A percentile compares a stretch with the other conserved stretches of the same genome.
phyloP scores from a whole-genome alignment of 2,888 invertebrate species.

The Listrodromus nycthemerus region DNA sequence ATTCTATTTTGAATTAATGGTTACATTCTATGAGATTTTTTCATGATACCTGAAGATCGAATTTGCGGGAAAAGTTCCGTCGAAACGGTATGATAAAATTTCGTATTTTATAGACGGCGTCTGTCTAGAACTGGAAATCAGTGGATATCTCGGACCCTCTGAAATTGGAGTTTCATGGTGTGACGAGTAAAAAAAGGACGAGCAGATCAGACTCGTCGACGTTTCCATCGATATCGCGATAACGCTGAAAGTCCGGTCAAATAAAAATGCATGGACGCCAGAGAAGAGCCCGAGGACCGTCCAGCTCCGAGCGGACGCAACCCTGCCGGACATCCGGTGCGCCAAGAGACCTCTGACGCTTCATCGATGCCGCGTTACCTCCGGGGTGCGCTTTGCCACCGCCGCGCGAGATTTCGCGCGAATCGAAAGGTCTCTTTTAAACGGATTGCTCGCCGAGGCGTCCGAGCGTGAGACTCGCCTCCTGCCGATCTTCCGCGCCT shows the following conservation, averaged over 20 bases:
- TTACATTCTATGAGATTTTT: too few relatives aligned
- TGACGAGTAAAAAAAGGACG: slow-evolving; percentile 9
- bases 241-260: slow-evolving; percentile 44
- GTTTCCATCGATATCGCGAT: slow-evolving; percentile 56
- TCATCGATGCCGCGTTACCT: slow-evolving; percentile 13
- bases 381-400: slow-evolving; percentile 8
- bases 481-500: neutral
- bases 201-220: slow-evolving; percentile 23
- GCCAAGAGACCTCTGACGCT: slow-evolving; percentile 38
- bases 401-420: slow-evolving; percentile 57
- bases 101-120: neutral
- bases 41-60: too few relatives aligned
- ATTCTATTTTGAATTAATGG: too few relatives aligned
- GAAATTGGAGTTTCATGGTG: slow-evolving; percentile 1
- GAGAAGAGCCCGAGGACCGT: slow-evolving; percentile 19
- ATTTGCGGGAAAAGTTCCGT: too few relatives aligned
- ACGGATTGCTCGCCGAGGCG: slow-evolving; percentile 72
- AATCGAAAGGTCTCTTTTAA: slow-evolving; percentile 70
- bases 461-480: slow-evolving; percentile 64
- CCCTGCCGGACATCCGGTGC: slow-evolving; percentile 59
- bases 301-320: slow-evolving; percentile 38
- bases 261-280: slow-evolving; percentile 62
- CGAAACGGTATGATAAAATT: too few relatives aligned
- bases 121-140: neutral
- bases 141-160: neutral